Evolutionary conservation across 1,140 invertebrate species (phyloP), one percentile per base, ranked within the genome.

Genomic region (Tyrophagus putrescentiae): DNA sequence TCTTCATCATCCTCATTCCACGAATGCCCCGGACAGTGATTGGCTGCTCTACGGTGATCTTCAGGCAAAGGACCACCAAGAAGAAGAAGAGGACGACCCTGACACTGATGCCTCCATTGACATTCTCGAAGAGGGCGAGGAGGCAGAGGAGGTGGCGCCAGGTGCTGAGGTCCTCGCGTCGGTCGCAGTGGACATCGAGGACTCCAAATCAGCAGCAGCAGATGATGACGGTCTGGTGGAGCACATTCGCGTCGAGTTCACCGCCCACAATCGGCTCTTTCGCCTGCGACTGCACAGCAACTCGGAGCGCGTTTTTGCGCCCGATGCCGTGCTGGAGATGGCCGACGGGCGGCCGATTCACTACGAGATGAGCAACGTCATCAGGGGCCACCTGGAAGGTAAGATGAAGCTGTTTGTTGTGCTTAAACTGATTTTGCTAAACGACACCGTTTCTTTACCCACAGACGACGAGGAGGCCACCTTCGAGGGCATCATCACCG

Each of bases 401-500:
- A 57, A 48, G 61, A 60, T 18, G n/a, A 48, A 7, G 23, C 21
- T 50, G 3, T 42, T 23, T 59, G 6, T 44, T n/a, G 9, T 44
- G 23, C n/a, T 39, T 13, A 39, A 13, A 39, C 42, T 57, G 4
- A 25, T 7, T 4, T 44, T 6, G 4, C 23, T 21, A 57, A 44
- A 60, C 36, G 18, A 28, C 33, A 31, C 60, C 23, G 50, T 18
- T 58, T 48, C 50, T 63, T 29, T 62, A 61, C 61, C 79, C 80
- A 2, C 78, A 88, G 85, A 83, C 76, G 86, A 89, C 66, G 84
- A 87, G 57, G 75, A 76, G n/a, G 81, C 86, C n/a, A 70, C 79
- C 56, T 86, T 92, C 28, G 81, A 86, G 67, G 90, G 88, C 25
- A 74, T 93, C 60, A 77, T 95, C 45, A 91, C 87, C 57, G 75